phyloP scores from a whole-genome alignment of 2,113 vertebrate species.

The Psettodes erumei region DNA sequence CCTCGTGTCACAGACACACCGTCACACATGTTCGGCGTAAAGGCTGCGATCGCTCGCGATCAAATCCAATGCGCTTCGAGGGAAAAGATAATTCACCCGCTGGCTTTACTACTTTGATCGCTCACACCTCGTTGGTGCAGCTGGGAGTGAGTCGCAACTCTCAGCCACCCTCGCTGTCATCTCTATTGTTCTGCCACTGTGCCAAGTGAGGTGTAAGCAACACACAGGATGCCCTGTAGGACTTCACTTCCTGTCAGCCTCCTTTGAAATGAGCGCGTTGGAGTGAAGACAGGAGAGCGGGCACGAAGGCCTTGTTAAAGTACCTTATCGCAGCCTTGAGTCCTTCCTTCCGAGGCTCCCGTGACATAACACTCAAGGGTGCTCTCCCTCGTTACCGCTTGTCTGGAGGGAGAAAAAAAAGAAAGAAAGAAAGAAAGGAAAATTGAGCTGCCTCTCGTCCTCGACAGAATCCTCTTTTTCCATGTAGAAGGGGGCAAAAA shows the following conservation, averaged over 20 bases:
- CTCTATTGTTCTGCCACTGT: constrained; percentile 11
- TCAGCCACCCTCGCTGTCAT: not conserved
- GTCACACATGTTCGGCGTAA: not conserved
- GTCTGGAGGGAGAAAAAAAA: constrained; percentile 28
- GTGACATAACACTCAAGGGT: constrained; percentile 42
- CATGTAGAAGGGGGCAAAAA: not conserved
- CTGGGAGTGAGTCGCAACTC: constrained; percentile 3
- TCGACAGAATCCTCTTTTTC: constrained; percentile 13
- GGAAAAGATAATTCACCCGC: too few species aligned
- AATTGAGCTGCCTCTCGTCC: constrained; percentile 43
- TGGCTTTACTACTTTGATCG: not conserved
- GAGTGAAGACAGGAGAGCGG: constrained; percentile 38
- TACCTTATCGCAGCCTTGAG: constrained; percentile 22
- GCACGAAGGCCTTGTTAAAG: constrained; percentile 50
- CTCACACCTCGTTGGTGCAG: not conserved
- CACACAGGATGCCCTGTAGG: constrained; percentile 53
- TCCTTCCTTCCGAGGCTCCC: constrained; percentile 41
- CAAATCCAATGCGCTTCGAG: too few species aligned
- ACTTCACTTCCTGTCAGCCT: constrained; percentile 50
- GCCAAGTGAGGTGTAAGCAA: constrained; percentile 31
- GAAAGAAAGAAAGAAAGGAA: constrained; percentile 19
- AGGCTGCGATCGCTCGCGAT: not conserved
- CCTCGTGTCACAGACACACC: constrained; percentile 22
- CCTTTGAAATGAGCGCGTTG: constrained; percentile 45
- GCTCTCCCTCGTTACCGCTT: constrained; percentile 35